Conservation (phyloP, 2,797 vertebrate genomes). For the Neomorphus geoffroyi region DNA sequence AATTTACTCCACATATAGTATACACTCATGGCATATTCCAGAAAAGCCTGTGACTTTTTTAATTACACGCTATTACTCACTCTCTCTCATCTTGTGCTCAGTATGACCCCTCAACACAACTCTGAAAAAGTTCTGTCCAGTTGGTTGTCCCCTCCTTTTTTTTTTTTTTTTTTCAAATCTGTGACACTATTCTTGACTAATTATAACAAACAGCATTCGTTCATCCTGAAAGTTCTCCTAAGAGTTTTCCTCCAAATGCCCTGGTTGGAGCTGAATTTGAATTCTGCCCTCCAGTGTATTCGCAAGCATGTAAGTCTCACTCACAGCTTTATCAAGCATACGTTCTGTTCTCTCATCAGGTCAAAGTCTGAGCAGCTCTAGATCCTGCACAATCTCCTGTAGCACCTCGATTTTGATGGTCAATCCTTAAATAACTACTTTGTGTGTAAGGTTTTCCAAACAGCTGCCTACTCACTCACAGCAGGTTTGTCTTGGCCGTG, state of each 20-base stretch:
- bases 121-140: not conserved
- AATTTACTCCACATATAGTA: not conserved
- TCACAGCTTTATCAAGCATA: not conserved
- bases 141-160: not conserved
- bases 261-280: not conserved
- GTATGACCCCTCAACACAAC: not conserved
- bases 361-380: not conserved
- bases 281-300: not conserved
- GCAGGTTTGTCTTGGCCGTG: not conserved
- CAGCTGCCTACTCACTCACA: not conserved
- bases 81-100: not conserved
- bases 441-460: not conserved
- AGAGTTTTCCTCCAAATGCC: not conserved
- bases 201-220: not conserved
- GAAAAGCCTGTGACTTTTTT: not conserved
- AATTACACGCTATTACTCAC: not conserved
- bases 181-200: not conserved
- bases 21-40: not conserved
- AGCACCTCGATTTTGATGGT: not conserved
- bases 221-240: not conserved
- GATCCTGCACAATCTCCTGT: not conserved
- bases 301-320: not conserved
- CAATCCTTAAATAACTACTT: not conserved
- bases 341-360: fast-evolving
- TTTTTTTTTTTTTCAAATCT: not conserved